Percentiles rank a stretch among this genome's conserved stretches.
Evolutionary conservation across 2,888 invertebrate genomes (phyloP).

Genomic region (Caradrina clavipalpis): DNA sequence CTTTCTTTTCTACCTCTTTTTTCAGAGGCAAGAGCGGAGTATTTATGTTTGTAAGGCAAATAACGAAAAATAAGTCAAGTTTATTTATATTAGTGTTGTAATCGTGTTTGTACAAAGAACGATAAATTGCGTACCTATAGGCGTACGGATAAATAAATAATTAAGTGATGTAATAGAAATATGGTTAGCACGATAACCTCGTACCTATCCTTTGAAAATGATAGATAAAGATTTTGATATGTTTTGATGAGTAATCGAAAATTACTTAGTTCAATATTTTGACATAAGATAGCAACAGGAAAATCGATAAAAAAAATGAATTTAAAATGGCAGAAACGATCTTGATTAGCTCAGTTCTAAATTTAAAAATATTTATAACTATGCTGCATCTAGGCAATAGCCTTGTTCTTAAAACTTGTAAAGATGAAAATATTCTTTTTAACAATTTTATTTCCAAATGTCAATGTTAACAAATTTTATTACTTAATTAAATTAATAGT

Average conservation of each 20-base stretch:
- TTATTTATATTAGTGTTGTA: constrained; percentile 30
- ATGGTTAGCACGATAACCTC: constrained; percentile 31
- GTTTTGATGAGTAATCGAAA: constrained; percentile 39
- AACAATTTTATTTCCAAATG: neutral
- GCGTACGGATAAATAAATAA: constrained; percentile 22
- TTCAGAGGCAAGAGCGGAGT: neutral
- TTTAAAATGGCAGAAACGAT: too few species aligned
- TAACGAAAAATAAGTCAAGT: constrained; percentile 20
- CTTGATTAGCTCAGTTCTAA: neutral
- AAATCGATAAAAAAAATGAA: neutral
- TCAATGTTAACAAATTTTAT: neutral
- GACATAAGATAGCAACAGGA: constrained; percentile 8
- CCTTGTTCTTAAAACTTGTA: neutral
- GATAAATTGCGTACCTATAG: constrained; percentile 20
- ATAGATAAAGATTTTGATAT: constrained; percentile 13
- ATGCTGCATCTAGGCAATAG: neutral
- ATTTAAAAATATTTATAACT: neutral
- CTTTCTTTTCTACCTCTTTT: neutral
- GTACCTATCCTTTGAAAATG: constrained; percentile 1
- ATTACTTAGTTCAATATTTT: constrained; percentile 13
- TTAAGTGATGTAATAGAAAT: constrained; percentile 33
- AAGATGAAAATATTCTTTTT: too few species aligned
- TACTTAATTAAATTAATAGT: too few species aligned
- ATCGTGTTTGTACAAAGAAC: constrained; percentile 17
- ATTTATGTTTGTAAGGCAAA: constrained; percentile 2